Base-by-base conservation (phyloP, 2,113 vertebrate species). In the Pyxicephalus adspersus region DNA sequence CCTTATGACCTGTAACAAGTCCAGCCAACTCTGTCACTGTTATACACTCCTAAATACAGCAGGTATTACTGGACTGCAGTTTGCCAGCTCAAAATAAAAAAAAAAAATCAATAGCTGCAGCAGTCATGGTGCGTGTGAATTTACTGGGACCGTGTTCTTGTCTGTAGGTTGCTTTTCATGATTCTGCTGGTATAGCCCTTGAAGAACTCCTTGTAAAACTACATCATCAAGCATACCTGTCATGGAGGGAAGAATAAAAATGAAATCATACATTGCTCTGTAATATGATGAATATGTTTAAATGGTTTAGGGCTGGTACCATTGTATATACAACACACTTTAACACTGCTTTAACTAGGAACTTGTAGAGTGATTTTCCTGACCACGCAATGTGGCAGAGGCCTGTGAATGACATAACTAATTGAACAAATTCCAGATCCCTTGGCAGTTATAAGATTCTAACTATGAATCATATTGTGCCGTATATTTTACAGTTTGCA, bases 121-220 rank as follows among this genome's bases (percentile, higher is more conserved):
- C 9, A 1, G 16, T 75, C 57, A 52, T 6, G n/a, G 61, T 15
- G 66, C 51, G 22, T 25, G 61, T 13, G 22, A 45, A 28, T 18
- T 57, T 55, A 22, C 13, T 28, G 58, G 25, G n/a, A 34, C 29
- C 16, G 31, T 22, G 15, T 52, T 50, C 20, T 75, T 75, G 51
- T 25, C 51, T 58, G 5, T 22, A 9, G 70, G 13, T 28, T 4
- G 52, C 16, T 28, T 50, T 17, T 72, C 64, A 19, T 64, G 67
- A 25, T 54, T 71, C 71, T 82, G 51, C 71, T 82, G 70, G 52
- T 82, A 82, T 5, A 82, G 19, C 45, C 80, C 80, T 58, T 63
- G 61, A 19, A 82, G 52, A 17, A 82, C 80, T 50, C 80, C 80
- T 22, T 74, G 28, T 65, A 82, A 66, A 6, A 82, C 50, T 1